Evolutionary conservation across 2,888 invertebrate species (phyloP), one percentile per base, ranked within the genome.

Genomic region (Trichopria drosophilae): DNA sequence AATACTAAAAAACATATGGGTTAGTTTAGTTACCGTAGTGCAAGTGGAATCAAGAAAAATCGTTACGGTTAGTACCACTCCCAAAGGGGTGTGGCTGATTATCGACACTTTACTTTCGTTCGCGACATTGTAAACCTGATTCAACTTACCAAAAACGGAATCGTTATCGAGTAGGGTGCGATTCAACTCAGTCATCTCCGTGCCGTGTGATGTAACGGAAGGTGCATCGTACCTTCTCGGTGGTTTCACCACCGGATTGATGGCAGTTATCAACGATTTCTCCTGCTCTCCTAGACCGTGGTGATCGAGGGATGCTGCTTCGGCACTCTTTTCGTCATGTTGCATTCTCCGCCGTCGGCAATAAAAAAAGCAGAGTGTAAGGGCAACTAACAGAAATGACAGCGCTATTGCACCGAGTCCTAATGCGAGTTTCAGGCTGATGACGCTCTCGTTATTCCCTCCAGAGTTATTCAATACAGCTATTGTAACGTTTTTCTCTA

Each of bases 201-300:
- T 89, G 13, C 83, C 87, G 44, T 87, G 87, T 57, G 84, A 84
- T 16, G 85, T 83, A 5, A 87, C 84, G 5, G 87, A 85, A 16
- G 88, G 87, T 46, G 82, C 83, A 52, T 90, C 89, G 59, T 87
- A 87, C 53, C 89, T 80, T 39, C 90, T 79, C 4, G 90, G 89
- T 0, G 90, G 89, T 68, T 92, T 91, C 51, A 87, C 87, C 13
- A 91, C 87, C 0, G 90, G 90, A 76, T 91, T 90, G 20, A 90
- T 88, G 42, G 90, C 87, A 3, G 88, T 87, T 57, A 92, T 85
- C 39, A 91, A 77, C 57, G 89, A 88, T 73, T 92, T 91, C 70
- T 90, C 90, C 80, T 90, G 89, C 69, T 92, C 91, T 50, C 86
- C 84, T 40, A 86, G 84, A 2, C 87, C 86, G 1, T 88, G 87